phyloP scores from a whole-genome alignment of 2,888 invertebrate genomes.

The Rotaria macrura region DNA sequence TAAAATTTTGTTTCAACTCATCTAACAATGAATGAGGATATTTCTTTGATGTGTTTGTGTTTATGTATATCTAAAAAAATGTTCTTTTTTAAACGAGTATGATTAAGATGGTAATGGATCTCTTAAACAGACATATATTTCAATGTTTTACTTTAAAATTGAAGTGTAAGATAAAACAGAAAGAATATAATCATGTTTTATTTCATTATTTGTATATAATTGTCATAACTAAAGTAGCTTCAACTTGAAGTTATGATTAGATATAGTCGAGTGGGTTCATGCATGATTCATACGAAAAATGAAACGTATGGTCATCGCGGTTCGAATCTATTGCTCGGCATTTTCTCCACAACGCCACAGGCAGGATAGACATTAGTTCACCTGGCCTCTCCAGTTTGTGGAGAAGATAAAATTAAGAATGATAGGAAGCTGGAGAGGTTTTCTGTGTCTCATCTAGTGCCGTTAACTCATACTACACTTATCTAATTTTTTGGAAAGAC shows the following conservation, averaged over 20 bases:
- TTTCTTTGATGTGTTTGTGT: too few species aligned
- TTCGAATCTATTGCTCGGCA: neutral
- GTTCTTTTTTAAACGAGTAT: too few species aligned
- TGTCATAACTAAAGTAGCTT: neutral
- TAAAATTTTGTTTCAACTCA: too few species aligned
- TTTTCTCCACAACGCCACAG: neutral
- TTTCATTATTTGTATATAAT: too few species aligned
- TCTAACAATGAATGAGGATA: too few species aligned
- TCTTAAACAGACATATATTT: too few species aligned
- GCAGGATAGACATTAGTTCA: slow-evolving; percentile 10
- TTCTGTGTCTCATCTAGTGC: neutral
- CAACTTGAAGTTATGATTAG: neutral
- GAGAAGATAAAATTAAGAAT: neutral
- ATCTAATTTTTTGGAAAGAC: neutral
- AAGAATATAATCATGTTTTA: too few species aligned
- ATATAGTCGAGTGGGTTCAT: neutral
- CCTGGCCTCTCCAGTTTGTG: slow-evolving; percentile 5
- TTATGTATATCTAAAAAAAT: too few species aligned
- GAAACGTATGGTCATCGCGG: neutral
- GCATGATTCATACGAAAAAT: neutral
- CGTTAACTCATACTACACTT: neutral
- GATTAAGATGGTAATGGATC: too few species aligned
- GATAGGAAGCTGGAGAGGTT: neutral
- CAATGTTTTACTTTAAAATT: too few species aligned
- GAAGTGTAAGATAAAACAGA: too few species aligned